Evolutionary conservation across 2,797 vertebrate genomes (phyloP), one percentile per base, ranked within the genome.

Genomic region (Siniperca scherzeri): DNA sequence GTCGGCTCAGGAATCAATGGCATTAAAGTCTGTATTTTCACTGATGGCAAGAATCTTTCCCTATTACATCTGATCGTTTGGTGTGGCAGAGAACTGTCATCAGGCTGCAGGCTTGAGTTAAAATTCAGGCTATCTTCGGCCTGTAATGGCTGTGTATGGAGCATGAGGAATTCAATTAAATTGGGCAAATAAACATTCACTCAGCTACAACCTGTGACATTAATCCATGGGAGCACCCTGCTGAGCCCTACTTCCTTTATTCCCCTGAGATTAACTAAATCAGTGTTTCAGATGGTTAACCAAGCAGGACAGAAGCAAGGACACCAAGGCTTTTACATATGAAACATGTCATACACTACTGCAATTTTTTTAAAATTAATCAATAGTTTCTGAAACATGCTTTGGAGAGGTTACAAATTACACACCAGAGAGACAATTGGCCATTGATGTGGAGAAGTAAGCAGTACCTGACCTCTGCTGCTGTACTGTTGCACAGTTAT

Each of bases 161-260:
- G 87, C 86, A 81, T 78, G 67, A 83, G 73, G 70, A 90, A 92
- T 91, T 92, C 84, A 91, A 93, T 94, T 93, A 91, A 90, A 89
- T 25, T 66, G 83, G 87, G 60, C 85, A 89, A 89, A 86, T 91
- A 91, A 93, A 93, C 82, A 90, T 87, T 85, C 84, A 79, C 75
- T 85, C 87, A 74, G 80, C 88, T 90, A 87, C 85, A 91, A 89
- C 86, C 84, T 89, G 80, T 89, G 84, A 92, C 87, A 89, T 91
- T 90, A 91, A 91, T 91, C 87, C 84, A 73, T 53, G 36, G 36
- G 19, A 90, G 74, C 69, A 81, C 60, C 70, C 72, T 36, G 50
- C 83, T 56, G 75, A 82, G 82, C 64, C 50, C 48, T 52, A 77
- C 80, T 67, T 83, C 48, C 33, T 64, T 70, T 57, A 75, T 62